Percentiles rank a stretch among this genome's conserved stretches.
Conservation (phyloP, 2,888 invertebrate species). For the Caenorhabditis sp. region DNA sequence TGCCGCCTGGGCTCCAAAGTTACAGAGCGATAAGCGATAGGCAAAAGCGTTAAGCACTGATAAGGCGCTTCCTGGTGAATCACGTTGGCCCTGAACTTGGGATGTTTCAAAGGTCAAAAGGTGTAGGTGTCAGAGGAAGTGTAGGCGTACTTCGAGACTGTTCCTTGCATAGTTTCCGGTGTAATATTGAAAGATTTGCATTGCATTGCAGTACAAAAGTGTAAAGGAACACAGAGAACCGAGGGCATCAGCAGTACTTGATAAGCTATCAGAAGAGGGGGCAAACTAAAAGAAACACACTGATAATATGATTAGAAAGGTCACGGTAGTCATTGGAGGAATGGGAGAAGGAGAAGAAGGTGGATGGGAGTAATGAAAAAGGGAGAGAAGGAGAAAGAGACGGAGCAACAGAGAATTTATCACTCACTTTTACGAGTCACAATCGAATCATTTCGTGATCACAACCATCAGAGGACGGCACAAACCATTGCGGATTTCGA, state of each 20-base stretch:
- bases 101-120: too few species aligned
- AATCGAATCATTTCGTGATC: conserved; percentile 41
- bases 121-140: too few species aligned
- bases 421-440: conserved; percentile 54
- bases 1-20: too few species aligned
- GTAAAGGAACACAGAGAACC: too few species aligned
- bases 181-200: too few species aligned
- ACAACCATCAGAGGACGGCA: conserved; percentile 14
- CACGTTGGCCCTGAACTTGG: conserved; percentile 1
- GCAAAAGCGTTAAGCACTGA: background rate
- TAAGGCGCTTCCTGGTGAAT: background rate
- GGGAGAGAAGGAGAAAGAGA: conserved; percentile 14
- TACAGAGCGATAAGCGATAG: background rate
- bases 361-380: background rate
- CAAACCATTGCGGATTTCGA: conserved; percentile 14
- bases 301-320: conserved; percentile 14
- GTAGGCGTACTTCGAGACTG: too few species aligned
- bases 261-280: conserved; percentile 1
- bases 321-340: conserved; percentile 7
- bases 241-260: background rate
- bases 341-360: conserved; percentile 8
- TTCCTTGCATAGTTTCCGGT: too few species aligned
- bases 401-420: conserved; percentile 43
- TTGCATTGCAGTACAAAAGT: too few species aligned
- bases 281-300: background rate